Evolutionary conservation across 2,888 invertebrate genomes (phyloP).

Genomic region (Acanthopleura granulata): DNA sequence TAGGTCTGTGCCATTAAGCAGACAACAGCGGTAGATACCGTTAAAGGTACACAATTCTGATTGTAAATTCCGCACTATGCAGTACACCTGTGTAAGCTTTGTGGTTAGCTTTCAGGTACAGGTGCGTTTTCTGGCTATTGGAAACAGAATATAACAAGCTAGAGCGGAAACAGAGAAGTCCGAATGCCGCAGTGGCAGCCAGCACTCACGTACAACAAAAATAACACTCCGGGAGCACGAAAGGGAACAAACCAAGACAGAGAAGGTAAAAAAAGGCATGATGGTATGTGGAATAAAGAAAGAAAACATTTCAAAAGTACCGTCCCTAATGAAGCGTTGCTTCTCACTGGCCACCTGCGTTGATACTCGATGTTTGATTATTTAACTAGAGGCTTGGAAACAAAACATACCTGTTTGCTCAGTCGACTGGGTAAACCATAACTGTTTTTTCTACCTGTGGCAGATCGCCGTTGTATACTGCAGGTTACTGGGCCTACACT

Average conservation of each 20-base stretch:
- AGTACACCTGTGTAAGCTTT: no score
- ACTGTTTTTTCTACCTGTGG: background rate
- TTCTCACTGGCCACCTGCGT: background rate
- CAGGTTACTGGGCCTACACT: no score
- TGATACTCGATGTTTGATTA: background rate
- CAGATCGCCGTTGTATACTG: no score
- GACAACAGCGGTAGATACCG: background rate
- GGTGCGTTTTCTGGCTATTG: no score
- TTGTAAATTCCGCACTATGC: no score
- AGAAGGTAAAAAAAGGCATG: constrained; percentile 1
- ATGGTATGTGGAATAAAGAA: background rate
- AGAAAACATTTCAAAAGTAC: no score
- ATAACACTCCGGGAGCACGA: background rate
- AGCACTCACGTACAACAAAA: background rate
- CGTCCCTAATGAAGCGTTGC: background rate
- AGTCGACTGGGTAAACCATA: background rate
- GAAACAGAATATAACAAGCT: no score
- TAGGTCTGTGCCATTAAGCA: background rate
- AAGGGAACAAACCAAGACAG: background rate
- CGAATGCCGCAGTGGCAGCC: no score
- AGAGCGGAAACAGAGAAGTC: no score
- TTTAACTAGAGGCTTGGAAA: constrained; percentile 7
- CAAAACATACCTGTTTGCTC: background rate
- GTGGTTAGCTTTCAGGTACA: no score
- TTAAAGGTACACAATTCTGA: no score